phyloP scores from a whole-genome alignment of 2,797 vertebrate species.

The Tachyglossus aculeatus region DNA sequence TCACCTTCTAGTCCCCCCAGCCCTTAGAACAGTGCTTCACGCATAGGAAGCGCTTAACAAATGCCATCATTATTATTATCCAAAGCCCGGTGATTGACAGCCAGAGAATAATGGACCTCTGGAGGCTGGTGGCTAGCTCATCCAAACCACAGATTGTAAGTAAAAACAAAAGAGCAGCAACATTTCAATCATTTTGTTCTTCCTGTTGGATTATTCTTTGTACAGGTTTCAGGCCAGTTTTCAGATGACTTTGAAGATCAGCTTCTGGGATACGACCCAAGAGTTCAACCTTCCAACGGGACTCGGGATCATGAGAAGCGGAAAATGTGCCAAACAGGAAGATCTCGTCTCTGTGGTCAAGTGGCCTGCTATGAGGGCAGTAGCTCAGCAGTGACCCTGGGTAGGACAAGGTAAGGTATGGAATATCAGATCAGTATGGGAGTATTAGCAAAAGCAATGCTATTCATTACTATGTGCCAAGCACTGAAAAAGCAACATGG shows the following conservation, averaged over 20 bases:
- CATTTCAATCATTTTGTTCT: background rate
- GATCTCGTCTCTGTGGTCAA: slow-evolving; percentile 26
- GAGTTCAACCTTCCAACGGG: background rate
- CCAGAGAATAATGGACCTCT: too few relatives aligned
- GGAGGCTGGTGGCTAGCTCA: fast-evolving
- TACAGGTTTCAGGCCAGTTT: slow-evolving; percentile 34
- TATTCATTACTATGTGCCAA: too few relatives aligned
- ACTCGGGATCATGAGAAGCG: background rate
- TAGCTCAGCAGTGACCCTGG: slow-evolving; percentile 54
- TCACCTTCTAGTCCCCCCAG: too few relatives aligned
- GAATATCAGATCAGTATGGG: fast-evolving
- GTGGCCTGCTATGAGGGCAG: slow-evolving; percentile 35
- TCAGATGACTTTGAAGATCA: background rate
- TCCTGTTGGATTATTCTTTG: background rate
- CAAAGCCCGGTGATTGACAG: too few relatives aligned
- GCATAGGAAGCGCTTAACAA: too few relatives aligned
- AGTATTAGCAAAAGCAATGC: too few relatives aligned
- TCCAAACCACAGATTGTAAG: background rate
- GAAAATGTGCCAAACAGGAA: background rate
- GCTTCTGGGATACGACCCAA: background rate
- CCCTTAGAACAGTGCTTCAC: too few relatives aligned
- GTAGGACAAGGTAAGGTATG: slow-evolving; percentile 74
- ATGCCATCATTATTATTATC: too few relatives aligned
- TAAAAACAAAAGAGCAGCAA: background rate
- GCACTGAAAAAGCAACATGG: too few relatives aligned